Evolutionary conservation across 92 coral and sea anemone species (phyloP).

Genomic region (Epizoanthus ramosus): DNA sequence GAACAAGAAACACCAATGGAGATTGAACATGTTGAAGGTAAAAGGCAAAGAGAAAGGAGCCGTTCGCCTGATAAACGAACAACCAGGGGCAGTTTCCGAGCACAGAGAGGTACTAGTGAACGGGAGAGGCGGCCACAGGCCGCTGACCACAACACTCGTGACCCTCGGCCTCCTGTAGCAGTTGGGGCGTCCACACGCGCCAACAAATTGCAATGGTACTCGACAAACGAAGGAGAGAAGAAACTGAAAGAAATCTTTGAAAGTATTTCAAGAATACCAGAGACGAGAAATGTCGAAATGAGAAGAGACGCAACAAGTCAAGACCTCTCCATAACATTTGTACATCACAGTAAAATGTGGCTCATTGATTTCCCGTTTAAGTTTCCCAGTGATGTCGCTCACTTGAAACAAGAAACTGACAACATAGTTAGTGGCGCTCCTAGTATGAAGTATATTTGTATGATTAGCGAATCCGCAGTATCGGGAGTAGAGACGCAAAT

Average conservation of each 20-base stretch:
- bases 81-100: neutral
- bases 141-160: neutral
- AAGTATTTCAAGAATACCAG: slow-evolving; percentile 20
- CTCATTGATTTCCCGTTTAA: slow-evolving; percentile 18
- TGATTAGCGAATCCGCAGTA: neutral
- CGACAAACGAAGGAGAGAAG: slow-evolving; percentile 12
- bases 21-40: neutral
- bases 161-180: neutral
- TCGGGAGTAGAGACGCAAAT: neutral
- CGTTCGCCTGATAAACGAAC: slow-evolving; percentile 12
- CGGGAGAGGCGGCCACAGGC: neutral
- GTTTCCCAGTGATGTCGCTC: slow-evolving; percentile 12
- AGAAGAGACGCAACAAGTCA: slow-evolving; percentile 12
- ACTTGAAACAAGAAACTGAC: neutral
- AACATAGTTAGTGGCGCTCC: neutral
- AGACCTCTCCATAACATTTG: slow-evolving; percentile 23
- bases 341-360: neutral
- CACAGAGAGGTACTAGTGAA: no score
- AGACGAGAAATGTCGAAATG: slow-evolving; percentile 7
- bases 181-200: slow-evolving; percentile 29
- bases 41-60: neutral
- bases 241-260: slow-evolving; percentile 3
- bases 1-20: slow-evolving; percentile 21
- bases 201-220: slow-evolving; percentile 38
- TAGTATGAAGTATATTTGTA: neutral